phyloP scores from a whole-genome alignment of 1,140 invertebrate species.

The Marisa cornuarietis region DNA sequence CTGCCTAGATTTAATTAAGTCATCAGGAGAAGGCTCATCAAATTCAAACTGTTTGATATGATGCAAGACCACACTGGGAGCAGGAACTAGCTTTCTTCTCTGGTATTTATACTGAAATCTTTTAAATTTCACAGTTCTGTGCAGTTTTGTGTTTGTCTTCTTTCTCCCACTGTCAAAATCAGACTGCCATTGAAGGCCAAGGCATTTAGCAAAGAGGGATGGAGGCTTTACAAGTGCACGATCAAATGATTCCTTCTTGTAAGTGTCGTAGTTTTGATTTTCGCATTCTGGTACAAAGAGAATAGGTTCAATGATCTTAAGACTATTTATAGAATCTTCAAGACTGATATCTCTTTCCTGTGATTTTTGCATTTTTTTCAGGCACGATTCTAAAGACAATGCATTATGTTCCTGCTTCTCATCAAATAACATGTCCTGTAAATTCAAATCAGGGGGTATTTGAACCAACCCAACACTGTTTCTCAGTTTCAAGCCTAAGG shows the following conservation, averaged over 20 bases:
- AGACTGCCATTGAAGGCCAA: constrained; percentile 15
- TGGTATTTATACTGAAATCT: constrained; percentile 44
- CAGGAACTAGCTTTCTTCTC: constrained; percentile 23
- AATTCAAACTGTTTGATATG: constrained; percentile 68
- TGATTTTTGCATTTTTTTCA: too few relatives aligned
- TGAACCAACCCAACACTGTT: too few relatives aligned
- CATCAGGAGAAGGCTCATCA: constrained; percentile 73
- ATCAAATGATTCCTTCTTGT: neutral
- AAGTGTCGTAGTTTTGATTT: neutral
- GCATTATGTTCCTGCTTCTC: too few relatives aligned
- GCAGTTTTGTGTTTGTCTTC: neutral
- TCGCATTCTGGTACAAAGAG: too few relatives aligned
- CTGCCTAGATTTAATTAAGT: constrained; percentile 64
- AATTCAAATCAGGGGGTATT: too few relatives aligned
- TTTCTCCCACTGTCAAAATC: neutral
- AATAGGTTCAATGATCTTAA: too few relatives aligned
- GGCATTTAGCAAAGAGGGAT: constrained; percentile 13
- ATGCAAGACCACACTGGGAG: constrained; percentile 13
- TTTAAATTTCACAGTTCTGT: constrained; percentile 19
- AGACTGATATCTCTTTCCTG: too few relatives aligned
- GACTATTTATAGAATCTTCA: too few relatives aligned
- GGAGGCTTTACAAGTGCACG: constrained; percentile 5
- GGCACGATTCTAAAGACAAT: too few relatives aligned
- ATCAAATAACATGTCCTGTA: too few relatives aligned
- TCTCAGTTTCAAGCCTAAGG: too few relatives aligned